Evolutionary conservation across 2,888 invertebrate species (phyloP), one percentile per base, ranked within the genome.

Genomic region (Resseliella maxima): DNA sequence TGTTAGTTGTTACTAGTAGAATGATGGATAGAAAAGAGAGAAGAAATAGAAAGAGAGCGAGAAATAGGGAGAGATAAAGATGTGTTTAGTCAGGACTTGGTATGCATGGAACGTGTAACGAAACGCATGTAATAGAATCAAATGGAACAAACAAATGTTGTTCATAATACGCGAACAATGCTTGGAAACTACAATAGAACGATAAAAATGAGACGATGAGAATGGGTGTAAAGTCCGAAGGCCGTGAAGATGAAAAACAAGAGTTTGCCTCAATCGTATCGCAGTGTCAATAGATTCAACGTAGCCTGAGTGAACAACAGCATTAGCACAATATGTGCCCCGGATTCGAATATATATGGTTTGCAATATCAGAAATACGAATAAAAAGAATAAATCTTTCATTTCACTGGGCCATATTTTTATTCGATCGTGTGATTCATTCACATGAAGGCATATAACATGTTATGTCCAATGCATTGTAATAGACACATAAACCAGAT

Each of bases 111-210:
- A 83, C 83, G 38, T 83, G 36, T 38, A 83, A n/a, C 38, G 83
- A 21, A 83, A 83, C 83, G 83, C 83, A 83, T 83, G 38, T 83
- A 83, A 83, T 83, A 83, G 83, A 83, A 83, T 83, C 83, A 83
- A 83, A 83, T 83, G 83, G 83, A 83, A 83, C 38, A 83, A 83
- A 83, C 83, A 83, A 83, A 83, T 83, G 72, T 31, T 72, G 72
- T 31, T 72, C 72, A 72, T 72, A 72, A 72, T 12, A 35, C 72
- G 83, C 38, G 83, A 83, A 83, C 83, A 83, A 83, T 83, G 31
- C 24, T 83, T 72, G 18, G 59, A 59, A n/a, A 41, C 41, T 6
- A 59, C n/a, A 24, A n/a, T 24, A 2, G 10, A 59, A 1, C 24
- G 59, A 24, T 10, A 3, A 35, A 8, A 15, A 31, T 2, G 64